Evolutionary conservation across 2,888 invertebrate species (phyloP).

Genomic region (Drosophila anomelani): DNA sequence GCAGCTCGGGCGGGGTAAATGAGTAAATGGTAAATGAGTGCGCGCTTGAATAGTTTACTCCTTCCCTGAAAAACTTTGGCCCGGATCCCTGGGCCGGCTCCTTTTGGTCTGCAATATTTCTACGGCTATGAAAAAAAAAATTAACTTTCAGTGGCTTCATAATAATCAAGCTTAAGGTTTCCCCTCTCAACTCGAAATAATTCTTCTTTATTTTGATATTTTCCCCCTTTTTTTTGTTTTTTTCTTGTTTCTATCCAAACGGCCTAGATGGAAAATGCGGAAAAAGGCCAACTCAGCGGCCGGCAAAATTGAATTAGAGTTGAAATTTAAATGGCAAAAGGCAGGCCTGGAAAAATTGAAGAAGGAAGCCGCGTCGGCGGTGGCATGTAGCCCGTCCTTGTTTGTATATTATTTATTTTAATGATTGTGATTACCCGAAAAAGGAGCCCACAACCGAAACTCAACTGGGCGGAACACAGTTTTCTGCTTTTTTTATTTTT

Average conservation of each 20-base stretch:
- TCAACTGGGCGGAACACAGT: slow-evolving; percentile 45
- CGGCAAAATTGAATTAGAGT: slow-evolving; percentile 75
- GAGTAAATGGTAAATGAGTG: slow-evolving; percentile 57
- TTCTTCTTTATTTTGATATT: slow-evolving; percentile 41
- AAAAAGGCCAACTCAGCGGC: slow-evolving; percentile 68
- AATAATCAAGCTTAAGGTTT: slow-evolving; percentile 68
- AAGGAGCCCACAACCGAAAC: slow-evolving; percentile 35
- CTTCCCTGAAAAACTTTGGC: slow-evolving; percentile 18
- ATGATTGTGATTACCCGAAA: slow-evolving; percentile 60
- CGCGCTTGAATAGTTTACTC: slow-evolving; percentile 73
- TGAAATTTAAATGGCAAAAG: slow-evolving; percentile 66
- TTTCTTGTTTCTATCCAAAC: slow-evolving; percentile 10
- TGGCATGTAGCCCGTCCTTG: slow-evolving; percentile 31
- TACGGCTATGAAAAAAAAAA: slow-evolving; percentile 13
- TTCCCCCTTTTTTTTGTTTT: not conserved
- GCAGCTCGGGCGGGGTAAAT: slow-evolving; percentile 13
- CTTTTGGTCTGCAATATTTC: slow-evolving; percentile 14
- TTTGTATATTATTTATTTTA: slow-evolving; percentile 67
- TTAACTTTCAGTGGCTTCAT: slow-evolving; percentile 51
- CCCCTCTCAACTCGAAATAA: slow-evolving; percentile 45
- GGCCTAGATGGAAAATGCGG: slow-evolving; percentile 42
- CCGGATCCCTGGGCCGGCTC: not conserved
- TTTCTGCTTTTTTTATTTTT: slow-evolving; percentile 1
- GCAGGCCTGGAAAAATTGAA: slow-evolving; percentile 11
- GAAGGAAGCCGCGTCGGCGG: slow-evolving; percentile 5